Evolutionary conservation across 2,888 invertebrate species (phyloP).

Genomic region (Acronicta alni): DNA sequence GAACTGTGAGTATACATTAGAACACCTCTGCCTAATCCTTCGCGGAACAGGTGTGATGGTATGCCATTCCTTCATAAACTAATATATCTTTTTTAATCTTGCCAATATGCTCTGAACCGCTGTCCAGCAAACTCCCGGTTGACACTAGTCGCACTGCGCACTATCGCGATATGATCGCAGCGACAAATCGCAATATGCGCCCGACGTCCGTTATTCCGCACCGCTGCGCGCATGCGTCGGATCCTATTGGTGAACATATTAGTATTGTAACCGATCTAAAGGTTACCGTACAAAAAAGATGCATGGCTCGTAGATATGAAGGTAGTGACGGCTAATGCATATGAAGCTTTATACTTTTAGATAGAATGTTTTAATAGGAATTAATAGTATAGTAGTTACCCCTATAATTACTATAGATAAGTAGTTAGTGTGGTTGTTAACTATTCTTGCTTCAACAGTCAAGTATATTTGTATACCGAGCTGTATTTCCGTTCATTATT

Average conservation of each 20-base stretch:
- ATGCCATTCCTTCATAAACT: too few species aligned
- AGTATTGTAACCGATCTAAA: conserved; percentile 65
- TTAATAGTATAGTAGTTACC: conserved; percentile 2
- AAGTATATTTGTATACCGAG: too few species aligned
- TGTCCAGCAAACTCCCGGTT: conserved; percentile 58
- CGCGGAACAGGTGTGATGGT: too few species aligned
- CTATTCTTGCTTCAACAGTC: too few species aligned
- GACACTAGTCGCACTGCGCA: conserved; percentile 65
- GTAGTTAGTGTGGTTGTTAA: too few species aligned
- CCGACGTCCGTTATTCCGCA: conserved; percentile 65
- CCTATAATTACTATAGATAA: too few species aligned
- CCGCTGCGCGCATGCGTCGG: conserved; percentile 64
- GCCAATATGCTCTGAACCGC: conserved; percentile 36
- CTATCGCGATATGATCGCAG: conserved; percentile 73
- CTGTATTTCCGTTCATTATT: too few species aligned
- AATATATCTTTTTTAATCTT: conserved; percentile 10
- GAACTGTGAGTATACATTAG: too few species aligned
- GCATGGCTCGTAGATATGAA: conserved; percentile 26
- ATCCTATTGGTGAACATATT: conserved; percentile 61
- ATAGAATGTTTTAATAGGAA: conserved; percentile 21
- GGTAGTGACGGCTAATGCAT: conserved; percentile 50
- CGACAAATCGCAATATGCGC: conserved; percentile 77
- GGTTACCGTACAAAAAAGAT: conserved; percentile 56
- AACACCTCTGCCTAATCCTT: too few species aligned
- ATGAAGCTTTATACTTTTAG: conserved; percentile 32